Conservation (phyloP, 2,113 vertebrate species). For the Nerophis lumbriciformis region DNA sequence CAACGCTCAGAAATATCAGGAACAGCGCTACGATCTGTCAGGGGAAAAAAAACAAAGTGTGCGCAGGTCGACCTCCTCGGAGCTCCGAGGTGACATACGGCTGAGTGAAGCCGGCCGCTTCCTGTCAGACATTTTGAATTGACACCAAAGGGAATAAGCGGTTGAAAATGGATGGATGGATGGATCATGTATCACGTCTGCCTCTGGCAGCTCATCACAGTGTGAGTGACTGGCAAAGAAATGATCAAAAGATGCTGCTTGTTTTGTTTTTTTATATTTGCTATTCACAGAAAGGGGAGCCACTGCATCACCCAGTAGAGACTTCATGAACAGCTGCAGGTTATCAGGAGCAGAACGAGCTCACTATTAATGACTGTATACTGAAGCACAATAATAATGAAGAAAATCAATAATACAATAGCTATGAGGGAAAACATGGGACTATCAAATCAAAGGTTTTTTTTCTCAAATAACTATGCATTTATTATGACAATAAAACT, state of each 20-base stretch:
- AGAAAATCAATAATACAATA: background rate
- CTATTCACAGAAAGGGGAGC: background rate
- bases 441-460: background rate
- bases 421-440: background rate
- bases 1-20: background rate
- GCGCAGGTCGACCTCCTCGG: background rate
- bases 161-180: too few relatives aligned
- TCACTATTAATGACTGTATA: background rate
- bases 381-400: background rate
- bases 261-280: background rate
- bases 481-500: too few relatives aligned
- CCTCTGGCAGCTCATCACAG: background rate
- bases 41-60: background rate
- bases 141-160: too few relatives aligned
- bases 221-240: slow-evolving; percentile 2
- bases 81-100: too few relatives aligned
- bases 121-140: background rate
- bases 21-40: background rate
- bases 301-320: background rate
- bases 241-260: background rate
- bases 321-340: background rate
- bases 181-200: background rate
- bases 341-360: background rate
- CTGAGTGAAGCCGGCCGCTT: background rate
- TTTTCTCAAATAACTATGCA: too few relatives aligned